phyloP scores from a whole-genome alignment of 2,888 invertebrate genomes.

The Rhamphomyia laevipes region DNA sequence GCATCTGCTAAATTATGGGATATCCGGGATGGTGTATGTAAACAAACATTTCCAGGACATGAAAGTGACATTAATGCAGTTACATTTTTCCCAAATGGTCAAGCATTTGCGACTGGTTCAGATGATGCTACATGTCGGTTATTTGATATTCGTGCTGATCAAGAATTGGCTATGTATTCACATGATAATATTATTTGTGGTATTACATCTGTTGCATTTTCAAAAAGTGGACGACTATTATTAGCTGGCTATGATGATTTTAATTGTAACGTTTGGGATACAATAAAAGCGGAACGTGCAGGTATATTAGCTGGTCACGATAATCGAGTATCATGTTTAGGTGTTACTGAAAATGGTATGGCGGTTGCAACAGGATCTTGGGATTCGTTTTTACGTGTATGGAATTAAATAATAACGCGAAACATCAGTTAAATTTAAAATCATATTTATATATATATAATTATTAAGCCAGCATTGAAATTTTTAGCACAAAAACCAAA shows the following conservation, averaged over 20 bases:
- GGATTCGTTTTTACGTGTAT: conserved; percentile 99
- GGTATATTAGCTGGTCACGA: no score
- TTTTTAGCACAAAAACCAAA: no score
- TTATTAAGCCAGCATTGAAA: no score
- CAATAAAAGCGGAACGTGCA: conserved; percentile 94
- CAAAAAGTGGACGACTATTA: conserved; percentile 89
- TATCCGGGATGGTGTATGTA: conserved; percentile 97
- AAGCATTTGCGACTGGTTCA: no score
- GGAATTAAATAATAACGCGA: no score
- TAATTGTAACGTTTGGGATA: conserved; percentile 99
- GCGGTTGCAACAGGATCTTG: conserved; percentile 99
- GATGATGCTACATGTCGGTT: conserved; percentile 98
- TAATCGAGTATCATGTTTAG: conserved; percentile 98
- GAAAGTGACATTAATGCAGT: conserved; percentile 99
- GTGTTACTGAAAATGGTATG: no score
- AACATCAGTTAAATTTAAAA: no score
- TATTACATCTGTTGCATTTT: conserved; percentile 99
- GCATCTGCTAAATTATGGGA: no score
- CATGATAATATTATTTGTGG: conserved; percentile 99
- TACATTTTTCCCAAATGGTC: no score
- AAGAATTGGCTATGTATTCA: no score
- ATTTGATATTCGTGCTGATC: conserved; percentile 98
- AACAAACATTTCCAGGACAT: no score
- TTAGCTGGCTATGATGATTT: conserved; percentile 99
- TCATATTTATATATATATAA: no score